Percentiles rank a stretch among this genome's conserved stretches.
phyloP scores from a whole-genome alignment of 2,888 invertebrate species.

The Thymelicus lineola region DNA sequence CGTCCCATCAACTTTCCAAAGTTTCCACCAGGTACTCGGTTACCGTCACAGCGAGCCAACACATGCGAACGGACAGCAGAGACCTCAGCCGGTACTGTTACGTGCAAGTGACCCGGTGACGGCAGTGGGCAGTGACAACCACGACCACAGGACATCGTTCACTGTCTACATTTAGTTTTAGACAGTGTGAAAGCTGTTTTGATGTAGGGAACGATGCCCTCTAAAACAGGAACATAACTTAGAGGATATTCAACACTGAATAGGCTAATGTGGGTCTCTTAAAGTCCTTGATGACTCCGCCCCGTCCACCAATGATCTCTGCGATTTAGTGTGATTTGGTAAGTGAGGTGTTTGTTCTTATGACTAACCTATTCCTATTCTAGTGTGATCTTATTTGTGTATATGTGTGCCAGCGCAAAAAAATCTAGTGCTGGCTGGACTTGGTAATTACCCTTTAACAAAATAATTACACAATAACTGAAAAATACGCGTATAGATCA shows the following conservation, averaged over 20 bases:
- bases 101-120: slow-evolving; percentile 31
- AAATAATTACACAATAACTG: too few species aligned
- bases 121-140: slow-evolving; percentile 18
- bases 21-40: not conserved
- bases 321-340: too few species aligned
- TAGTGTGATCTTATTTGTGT: too few species aligned
- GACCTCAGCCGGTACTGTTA: slow-evolving; percentile 42
- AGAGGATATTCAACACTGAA: too few species aligned
- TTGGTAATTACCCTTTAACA: too few species aligned
- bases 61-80: slow-evolving; percentile 38
- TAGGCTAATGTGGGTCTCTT: too few species aligned
- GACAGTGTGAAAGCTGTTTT: not conserved
- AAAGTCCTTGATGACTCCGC: too few species aligned
- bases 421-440: too few species aligned
- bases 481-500: too few species aligned
- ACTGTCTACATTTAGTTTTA: not conserved
- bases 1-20: slow-evolving; percentile 3
- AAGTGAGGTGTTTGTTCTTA: not conserved
- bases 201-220: not conserved
- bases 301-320: too few species aligned
- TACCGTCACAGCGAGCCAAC: slow-evolving; percentile 21
- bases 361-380: not conserved
- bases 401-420: too few species aligned
- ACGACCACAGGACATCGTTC: slow-evolving; percentile 3
- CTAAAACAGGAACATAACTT: too few species aligned